Conservation (phyloP, 2,113 vertebrate species). For the Cairina moschata region DNA sequence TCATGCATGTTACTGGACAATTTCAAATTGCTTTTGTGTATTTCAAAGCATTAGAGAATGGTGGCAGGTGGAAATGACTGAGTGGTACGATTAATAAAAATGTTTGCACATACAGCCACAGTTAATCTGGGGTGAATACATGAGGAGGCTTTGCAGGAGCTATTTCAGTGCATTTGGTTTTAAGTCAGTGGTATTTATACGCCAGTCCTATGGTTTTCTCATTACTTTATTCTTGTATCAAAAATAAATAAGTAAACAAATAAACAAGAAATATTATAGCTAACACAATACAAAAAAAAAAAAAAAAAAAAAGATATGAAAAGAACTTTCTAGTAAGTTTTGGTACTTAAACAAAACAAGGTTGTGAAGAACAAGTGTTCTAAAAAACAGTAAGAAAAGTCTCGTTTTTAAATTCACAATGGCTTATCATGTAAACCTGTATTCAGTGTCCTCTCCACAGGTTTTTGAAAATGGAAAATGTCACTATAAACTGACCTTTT, state of each 20-base stretch:
- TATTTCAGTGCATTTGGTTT: background rate
- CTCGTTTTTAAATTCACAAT: background rate
- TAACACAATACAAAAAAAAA: background rate
- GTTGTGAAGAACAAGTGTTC: background rate
- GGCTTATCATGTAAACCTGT: conserved; percentile 24
- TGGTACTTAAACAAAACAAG: background rate
- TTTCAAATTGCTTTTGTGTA: background rate
- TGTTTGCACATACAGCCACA: background rate
- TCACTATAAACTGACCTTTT: conserved; percentile 72
- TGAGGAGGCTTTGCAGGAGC: background rate
- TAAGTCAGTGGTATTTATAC: background rate
- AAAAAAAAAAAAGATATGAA: background rate
- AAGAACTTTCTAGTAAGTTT: background rate
- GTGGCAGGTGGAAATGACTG: background rate
- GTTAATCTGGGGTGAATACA: background rate
- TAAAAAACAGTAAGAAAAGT: background rate
- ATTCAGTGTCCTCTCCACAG: conserved; percentile 53
- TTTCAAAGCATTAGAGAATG: background rate
- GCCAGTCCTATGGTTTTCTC: background rate
- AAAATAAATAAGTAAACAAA: background rate
- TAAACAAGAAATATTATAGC: background rate
- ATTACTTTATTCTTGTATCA: background rate
- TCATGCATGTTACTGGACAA: background rate
- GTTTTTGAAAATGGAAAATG: conserved; percentile 60
- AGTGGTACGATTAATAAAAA: background rate